These are phyloP conservation scores for Pilophorus perplexus DNA, from an alignment of 2,888 invertebrate species.

Conservation along the genomic window DNA sequence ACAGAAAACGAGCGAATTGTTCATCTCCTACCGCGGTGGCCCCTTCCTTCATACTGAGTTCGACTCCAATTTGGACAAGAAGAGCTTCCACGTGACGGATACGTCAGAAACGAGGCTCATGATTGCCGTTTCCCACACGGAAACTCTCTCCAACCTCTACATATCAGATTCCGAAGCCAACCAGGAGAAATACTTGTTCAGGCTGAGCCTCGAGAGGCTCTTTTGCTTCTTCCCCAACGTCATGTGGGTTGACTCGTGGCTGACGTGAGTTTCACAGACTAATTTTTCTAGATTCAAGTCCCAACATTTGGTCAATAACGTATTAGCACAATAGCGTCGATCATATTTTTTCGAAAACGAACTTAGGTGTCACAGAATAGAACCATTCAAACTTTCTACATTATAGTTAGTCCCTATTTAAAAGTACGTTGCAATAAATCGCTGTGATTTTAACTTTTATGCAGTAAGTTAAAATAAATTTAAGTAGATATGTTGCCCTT, in stretches of 20 bases:
- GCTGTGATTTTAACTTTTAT: too few relatives aligned
- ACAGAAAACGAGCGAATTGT: constrained; percentile 14
- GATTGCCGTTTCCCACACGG: constrained; percentile 76
- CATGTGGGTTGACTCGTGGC: constrained; percentile 78
- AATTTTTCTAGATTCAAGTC: too few relatives aligned
- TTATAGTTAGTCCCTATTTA: too few relatives aligned
- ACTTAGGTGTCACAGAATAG: too few relatives aligned
- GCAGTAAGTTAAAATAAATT: too few relatives aligned
- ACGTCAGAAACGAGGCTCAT: constrained; percentile 65
- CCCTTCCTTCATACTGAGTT: constrained; percentile 72
- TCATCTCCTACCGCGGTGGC: constrained; percentile 71
- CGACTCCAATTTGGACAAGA: constrained; percentile 63
- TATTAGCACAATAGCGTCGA: too few relatives aligned
- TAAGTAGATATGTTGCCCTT: too few relatives aligned
- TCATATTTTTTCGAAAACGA: too few relatives aligned
- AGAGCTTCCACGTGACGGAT: constrained; percentile 79
- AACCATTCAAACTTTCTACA: too few relatives aligned
- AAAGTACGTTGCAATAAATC: too few relatives aligned
- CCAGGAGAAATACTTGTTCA: constrained; percentile 62
- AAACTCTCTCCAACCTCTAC: constrained; percentile 72
- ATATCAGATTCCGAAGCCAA: constrained; percentile 68
- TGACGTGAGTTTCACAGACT: constrained; percentile 56
- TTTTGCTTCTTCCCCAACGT: constrained; percentile 80
- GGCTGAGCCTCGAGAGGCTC: constrained; percentile 74
- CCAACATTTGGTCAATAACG: too few relatives aligned